A percentile compares a stretch with the other conserved stretches of the same genome.
Conservation (phyloP, 2,888 invertebrate genomes). For the Acleris sparsana region DNA sequence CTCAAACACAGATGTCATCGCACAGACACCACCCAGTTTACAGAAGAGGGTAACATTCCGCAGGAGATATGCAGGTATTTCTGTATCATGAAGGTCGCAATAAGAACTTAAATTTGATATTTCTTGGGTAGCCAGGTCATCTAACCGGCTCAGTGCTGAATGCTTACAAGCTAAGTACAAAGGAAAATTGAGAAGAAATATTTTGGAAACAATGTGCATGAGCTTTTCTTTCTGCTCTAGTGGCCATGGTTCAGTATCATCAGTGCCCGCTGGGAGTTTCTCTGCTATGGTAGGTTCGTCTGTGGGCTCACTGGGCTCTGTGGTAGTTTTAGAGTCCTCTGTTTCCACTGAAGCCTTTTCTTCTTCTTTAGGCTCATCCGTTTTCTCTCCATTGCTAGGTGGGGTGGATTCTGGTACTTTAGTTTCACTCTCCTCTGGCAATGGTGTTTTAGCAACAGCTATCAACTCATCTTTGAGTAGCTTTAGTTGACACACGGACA, state of each 20-base stretch:
- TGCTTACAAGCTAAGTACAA: slow-evolving; percentile 94
- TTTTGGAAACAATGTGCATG: slow-evolving; percentile 93
- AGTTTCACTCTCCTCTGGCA: slow-evolving; percentile 55
- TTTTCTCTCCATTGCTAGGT: slow-evolving; percentile 53
- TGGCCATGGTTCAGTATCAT: slow-evolving; percentile 85
- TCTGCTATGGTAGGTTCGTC: slow-evolving; percentile 44
- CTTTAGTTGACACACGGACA: slow-evolving; percentile 92
- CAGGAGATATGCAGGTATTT: slow-evolving; percentile 94
- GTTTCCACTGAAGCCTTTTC: slow-evolving; percentile 45
- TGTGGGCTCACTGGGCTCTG: slow-evolving; percentile 55
- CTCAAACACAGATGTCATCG: slow-evolving; percentile 94
- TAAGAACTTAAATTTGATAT: slow-evolving; percentile 90
- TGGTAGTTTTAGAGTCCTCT: slow-evolving; percentile 51
- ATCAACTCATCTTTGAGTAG: slow-evolving; percentile 85
- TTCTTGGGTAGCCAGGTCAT: slow-evolving; percentile 93
- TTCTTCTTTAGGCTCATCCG: slow-evolving; percentile 50
- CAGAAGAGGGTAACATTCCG: slow-evolving; percentile 97
- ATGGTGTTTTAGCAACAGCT: slow-evolving; percentile 62
- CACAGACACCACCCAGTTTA: slow-evolving; percentile 93
- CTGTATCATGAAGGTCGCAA: slow-evolving; percentile 96
- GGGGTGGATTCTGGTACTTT: slow-evolving; percentile 48
- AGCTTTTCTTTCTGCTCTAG: slow-evolving; percentile 94
- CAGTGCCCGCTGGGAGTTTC: slow-evolving; percentile 51
- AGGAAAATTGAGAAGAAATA: slow-evolving; percentile 94
- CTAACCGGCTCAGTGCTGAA: slow-evolving; percentile 90